Percentiles rank a stretch among this genome's conserved stretches.
phyloP scores from a whole-genome alignment of 2,113 vertebrate species.

The Xyrauchen texanus region DNA sequence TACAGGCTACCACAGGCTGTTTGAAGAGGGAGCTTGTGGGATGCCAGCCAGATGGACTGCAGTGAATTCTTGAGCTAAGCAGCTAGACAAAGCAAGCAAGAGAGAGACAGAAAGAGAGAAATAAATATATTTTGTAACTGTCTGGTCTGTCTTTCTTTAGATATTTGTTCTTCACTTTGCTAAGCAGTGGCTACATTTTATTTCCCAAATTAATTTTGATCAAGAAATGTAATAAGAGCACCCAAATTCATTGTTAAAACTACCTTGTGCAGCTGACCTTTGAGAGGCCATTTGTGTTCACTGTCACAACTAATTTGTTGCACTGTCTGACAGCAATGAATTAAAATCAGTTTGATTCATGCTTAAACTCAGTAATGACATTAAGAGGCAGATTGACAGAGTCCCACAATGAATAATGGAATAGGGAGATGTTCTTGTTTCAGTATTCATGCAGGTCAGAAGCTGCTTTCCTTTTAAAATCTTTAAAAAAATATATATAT shows the following conservation, averaged over 20 bases:
- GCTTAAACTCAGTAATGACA: slow-evolving; percentile 8
- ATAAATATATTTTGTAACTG: neutral
- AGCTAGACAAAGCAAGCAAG: neutral
- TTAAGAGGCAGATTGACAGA: slow-evolving; percentile 17
- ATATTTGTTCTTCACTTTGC: neutral
- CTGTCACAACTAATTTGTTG: slow-evolving; percentile 6
- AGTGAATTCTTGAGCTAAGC: slow-evolving; percentile 30
- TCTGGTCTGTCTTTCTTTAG: neutral
- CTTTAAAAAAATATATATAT: neutral
- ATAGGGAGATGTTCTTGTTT: slow-evolving; percentile 9
- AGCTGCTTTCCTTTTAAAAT: neutral
- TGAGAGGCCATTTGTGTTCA: neutral
- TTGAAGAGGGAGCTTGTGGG: slow-evolving; percentile 20
- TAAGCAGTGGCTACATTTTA: neutral
- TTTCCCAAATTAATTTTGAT: neutral
- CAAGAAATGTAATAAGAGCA: too few species aligned
- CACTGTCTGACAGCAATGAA: neutral
- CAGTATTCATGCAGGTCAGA: slow-evolving; percentile 23
- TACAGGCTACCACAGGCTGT: slow-evolving; percentile 15
- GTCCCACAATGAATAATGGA: slow-evolving; percentile 41
- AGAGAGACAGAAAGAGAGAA: neutral
- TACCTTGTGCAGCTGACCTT: neutral
- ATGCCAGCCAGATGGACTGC: slow-evolving; percentile 12
- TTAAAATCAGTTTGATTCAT: slow-evolving; percentile 19
- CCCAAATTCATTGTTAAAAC: neutral